These are phyloP conservation scores for Nyctibius bracteatus DNA, from an alignment of 2,113 vertebrate genomes.

Conservation along the genomic window DNA sequence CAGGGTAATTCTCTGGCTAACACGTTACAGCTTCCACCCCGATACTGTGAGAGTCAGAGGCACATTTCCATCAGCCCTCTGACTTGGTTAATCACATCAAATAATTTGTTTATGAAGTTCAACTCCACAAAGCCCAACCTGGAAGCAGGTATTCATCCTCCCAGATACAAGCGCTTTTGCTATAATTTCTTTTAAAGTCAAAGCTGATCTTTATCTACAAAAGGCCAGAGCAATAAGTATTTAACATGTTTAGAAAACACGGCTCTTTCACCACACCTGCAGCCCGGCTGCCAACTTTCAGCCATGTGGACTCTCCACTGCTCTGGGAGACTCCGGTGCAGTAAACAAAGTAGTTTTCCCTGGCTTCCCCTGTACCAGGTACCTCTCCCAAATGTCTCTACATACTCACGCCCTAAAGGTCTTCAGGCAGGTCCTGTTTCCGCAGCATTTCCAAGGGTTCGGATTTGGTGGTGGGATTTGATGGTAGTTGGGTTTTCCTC, in stretches of 20 bases:
- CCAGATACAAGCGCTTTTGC: conserved; percentile 26
- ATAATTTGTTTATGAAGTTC: conserved; percentile 39
- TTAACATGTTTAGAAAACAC: conserved; percentile 46
- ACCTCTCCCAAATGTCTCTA: neutral
- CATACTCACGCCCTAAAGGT: neutral
- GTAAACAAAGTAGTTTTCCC: conserved; percentile 10
- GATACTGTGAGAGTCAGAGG: neutral
- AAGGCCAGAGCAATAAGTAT: conserved; percentile 3
- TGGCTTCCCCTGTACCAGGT: neutral
- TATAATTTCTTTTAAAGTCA: conserved; percentile 40
- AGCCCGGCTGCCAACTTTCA: conserved; percentile 19
- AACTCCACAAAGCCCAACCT: neutral
- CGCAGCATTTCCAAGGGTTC: neutral
- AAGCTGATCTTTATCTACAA: conserved; percentile 61
- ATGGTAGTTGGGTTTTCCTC: neutral
- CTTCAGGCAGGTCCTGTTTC: neutral
- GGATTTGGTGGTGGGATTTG: neutral
- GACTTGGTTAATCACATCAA: conserved; percentile 14
- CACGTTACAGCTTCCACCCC: conserved; percentile 24
- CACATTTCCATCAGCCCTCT: conserved; percentile 29
- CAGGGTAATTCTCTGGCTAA: neutral
- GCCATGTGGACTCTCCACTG: neutral
- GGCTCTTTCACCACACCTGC: conserved; percentile 41
- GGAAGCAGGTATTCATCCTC: conserved; percentile 32
- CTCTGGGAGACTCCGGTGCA: neutral